phyloP scores from a whole-genome alignment of 2,113 vertebrate species.

The Gallinago undulata region DNA sequence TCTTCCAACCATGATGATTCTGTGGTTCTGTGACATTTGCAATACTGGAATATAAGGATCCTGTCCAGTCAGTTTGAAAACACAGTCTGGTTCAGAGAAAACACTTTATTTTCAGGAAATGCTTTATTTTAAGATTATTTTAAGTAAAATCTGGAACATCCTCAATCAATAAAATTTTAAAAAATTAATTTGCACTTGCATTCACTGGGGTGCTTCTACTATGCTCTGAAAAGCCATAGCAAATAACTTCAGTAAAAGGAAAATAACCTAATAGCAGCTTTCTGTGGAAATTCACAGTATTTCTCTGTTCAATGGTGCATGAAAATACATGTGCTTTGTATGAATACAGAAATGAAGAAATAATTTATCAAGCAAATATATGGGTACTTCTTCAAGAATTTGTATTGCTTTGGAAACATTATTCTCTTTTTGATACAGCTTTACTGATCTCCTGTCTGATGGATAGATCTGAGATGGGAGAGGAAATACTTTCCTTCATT shows the following conservation, averaged over 20 bases:
- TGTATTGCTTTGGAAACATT: neutral
- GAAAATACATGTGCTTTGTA: constrained; percentile 24
- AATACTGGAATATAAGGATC: neutral
- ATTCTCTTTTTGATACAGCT: neutral
- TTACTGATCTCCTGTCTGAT: neutral
- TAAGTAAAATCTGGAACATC: neutral
- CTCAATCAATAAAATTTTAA: neutral
- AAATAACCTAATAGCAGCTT: constrained; percentile 15
- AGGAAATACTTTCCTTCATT: neutral
- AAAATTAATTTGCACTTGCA: neutral
- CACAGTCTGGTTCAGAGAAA: neutral
- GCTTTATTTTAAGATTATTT: neutral
- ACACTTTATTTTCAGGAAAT: neutral
- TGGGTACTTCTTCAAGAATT: neutral
- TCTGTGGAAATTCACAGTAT: neutral
- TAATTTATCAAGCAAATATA: constrained; percentile 22
- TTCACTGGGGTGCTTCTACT: neutral
- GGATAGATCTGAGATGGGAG: neutral
- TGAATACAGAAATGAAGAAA: constrained; percentile 26
- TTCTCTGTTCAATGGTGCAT: neutral
- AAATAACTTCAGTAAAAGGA: neutral
- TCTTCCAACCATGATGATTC: no score
- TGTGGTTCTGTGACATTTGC: neutral
- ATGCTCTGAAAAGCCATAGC: neutral
- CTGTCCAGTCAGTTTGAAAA: neutral